Evolutionary conservation across 1,140 invertebrate species (phyloP), one percentile per base, ranked within the genome.

Genomic region (Calephelis nemesis): DNA sequence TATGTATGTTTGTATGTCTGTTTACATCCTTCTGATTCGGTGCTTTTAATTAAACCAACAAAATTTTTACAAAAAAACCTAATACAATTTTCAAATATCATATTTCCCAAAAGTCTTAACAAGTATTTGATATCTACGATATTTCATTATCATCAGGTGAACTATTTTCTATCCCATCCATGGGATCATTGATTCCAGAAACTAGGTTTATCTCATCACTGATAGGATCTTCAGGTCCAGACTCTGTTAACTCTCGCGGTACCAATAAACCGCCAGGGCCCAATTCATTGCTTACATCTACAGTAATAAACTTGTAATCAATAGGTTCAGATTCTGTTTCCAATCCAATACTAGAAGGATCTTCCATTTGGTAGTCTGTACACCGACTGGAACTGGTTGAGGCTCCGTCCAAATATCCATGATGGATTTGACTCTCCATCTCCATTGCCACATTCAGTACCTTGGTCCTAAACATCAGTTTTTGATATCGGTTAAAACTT

Each of bases 381-480:
- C 50, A 67, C 12, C 50, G 50, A 47, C 65, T 67, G 39, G 65
- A 67, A 47, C 65, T 67, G 45, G 63, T 54, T 5, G 47, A 63
- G 47, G 63, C 40, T 11, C 40, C 15, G 7, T 63, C 50, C 13
- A 65, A 15, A 39, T 58, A 52, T 39, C 62, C 62, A 54, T 48
- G 47, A 30, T 50, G 47, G 52, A 48, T 69, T 30, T 69, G 68
- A 47, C 42, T 64, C 9, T 69, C 68, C 68, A 69, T 69, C 49
- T 69, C 68, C 68, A 69, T 69, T n/a, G 62, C 60, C 9, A 69
- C 45, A 63, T 69, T 63, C n/a, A 69, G 49, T 40, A 69, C 68
- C 45, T 54, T 69, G 4, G 68, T 69, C 15, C 68, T 63, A 8
- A 69, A 69, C 68, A 69, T 47, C 42, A 69, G 40, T 63, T 69